Evolutionary conservation across 2,888 invertebrate genomes (phyloP).

Genomic region (Oligia latruncula): DNA sequence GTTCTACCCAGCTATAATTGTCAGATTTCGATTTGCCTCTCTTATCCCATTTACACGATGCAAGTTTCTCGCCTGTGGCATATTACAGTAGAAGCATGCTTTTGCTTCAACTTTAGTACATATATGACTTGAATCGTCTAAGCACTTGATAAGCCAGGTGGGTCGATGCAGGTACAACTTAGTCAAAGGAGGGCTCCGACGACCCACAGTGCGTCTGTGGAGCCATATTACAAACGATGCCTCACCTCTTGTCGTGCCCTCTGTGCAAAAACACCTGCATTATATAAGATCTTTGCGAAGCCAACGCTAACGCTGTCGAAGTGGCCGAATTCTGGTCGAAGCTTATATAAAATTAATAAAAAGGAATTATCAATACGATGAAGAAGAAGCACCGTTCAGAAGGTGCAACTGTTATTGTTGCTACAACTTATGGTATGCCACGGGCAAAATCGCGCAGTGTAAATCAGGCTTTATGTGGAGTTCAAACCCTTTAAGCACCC

Average conservation of each 20-base stretch:
- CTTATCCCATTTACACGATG: no score
- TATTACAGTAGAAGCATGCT: no score
- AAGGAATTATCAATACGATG: neutral
- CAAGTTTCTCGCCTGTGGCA: no score
- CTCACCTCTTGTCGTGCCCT: neutral
- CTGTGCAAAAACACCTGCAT: neutral
- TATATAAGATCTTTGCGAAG: neutral
- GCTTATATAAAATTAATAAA: neutral
- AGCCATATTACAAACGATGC: neutral
- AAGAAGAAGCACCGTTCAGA: neutral
- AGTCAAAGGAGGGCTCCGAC: no score
- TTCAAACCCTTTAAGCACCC: neutral
- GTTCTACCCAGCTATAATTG: no score
- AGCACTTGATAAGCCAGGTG: no score
- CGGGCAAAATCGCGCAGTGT: neutral
- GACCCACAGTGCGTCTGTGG: no score
- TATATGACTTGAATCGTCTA: neutral
- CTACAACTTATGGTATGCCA: no score
- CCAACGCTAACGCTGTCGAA: neutral
- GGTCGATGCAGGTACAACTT: no score
- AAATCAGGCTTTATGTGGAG: neutral
- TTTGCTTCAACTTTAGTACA: no score
- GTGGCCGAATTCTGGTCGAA: neutral
- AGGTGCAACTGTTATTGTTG: neutral
- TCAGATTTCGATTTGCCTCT: no score